phyloP scores from a whole-genome alignment of 1,140 invertebrate genomes.

The Scaptomyza montana region DNA sequence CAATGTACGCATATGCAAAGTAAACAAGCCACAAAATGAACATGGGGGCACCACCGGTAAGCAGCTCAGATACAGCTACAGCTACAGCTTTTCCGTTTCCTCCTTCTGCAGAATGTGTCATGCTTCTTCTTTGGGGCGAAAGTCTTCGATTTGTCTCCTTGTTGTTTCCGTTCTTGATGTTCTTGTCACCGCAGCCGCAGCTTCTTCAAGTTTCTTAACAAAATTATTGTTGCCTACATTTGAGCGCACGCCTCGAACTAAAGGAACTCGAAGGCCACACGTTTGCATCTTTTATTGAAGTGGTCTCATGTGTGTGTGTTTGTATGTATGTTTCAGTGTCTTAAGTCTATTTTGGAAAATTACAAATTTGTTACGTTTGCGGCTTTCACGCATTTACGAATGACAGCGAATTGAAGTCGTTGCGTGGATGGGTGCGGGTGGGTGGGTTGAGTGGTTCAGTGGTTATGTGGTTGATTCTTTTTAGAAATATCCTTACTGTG shows the following conservation, averaged over 20 bases:
- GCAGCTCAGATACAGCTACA: slow-evolving; percentile 24
- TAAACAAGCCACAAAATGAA: slow-evolving; percentile 78
- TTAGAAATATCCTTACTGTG: slow-evolving; percentile 11
- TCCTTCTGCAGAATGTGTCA: background rate
- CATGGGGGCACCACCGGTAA: slow-evolving; percentile 44
- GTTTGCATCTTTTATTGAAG: background rate
- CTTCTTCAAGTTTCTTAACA: slow-evolving; percentile 47
- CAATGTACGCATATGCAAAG: slow-evolving; percentile 67
- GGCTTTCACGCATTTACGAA: slow-evolving; percentile 71
- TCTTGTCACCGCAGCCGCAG: slow-evolving; percentile 46
- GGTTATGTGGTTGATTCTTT: slow-evolving; percentile 2
- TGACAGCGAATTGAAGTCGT: slow-evolving; percentile 46
- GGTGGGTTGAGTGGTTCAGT: slow-evolving; percentile 17
- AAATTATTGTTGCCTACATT: slow-evolving; percentile 69
- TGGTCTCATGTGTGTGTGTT: background rate
- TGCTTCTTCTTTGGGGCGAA: slow-evolving; percentile 10
- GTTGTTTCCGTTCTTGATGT: background rate
- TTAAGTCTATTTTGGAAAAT: slow-evolving; percentile 76
- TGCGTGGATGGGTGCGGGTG: slow-evolving; percentile 4
- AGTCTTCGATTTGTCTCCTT: slow-evolving; percentile 60
- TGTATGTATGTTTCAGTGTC: slow-evolving; percentile 9
- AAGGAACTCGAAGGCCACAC: slow-evolving; percentile 4
- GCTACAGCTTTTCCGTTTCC: background rate
- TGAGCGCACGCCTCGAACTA: slow-evolving; percentile 21
- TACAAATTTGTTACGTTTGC: slow-evolving; percentile 79